Percentiles rank a stretch among this genome's conserved stretches.
Conservation (phyloP, 2,797 vertebrate genomes). For the Alca torda region DNA sequence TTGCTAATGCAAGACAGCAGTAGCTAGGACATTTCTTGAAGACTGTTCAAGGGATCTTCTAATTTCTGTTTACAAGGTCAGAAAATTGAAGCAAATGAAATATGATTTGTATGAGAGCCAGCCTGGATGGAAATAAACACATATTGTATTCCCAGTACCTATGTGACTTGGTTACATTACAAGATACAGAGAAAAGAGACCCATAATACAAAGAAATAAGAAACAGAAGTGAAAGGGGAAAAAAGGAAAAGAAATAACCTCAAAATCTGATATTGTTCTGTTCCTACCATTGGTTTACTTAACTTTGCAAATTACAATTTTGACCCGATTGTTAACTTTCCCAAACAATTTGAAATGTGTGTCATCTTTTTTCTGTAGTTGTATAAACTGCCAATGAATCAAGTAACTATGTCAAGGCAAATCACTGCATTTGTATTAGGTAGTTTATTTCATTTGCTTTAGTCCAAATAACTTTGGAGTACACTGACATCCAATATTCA, state of each 20-base stretch:
- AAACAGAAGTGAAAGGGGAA: background rate
- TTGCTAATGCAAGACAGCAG: background rate
- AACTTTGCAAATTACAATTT: slow-evolving; percentile 21
- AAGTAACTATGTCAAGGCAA: slow-evolving; percentile 10
- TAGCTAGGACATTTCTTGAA: background rate
- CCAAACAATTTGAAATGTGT: background rate
- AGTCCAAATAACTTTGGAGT: background rate
- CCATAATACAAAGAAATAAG: background rate
- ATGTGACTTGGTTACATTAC: background rate
- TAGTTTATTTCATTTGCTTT: slow-evolving; percentile 10
- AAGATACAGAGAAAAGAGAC: background rate
- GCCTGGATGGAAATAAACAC: background rate
- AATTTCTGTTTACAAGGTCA: background rate
- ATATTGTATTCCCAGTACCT: background rate
- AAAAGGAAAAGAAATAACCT: background rate
- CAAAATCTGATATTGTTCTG: background rate
- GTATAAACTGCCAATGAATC: background rate
- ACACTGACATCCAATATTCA: slow-evolving; percentile 21
- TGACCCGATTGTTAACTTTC: background rate
- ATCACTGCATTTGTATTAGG: slow-evolving; percentile 12
- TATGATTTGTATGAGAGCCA: background rate
- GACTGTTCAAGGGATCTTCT: background rate
- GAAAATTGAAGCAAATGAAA: slow-evolving; percentile 15
- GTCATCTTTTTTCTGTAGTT: background rate
- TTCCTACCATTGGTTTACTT: background rate